A percentile compares a stretch with the other conserved stretches of the same genome.
phyloP scores from a whole-genome alignment of 2,888 invertebrate genomes.

The Erebia aethiops region DNA sequence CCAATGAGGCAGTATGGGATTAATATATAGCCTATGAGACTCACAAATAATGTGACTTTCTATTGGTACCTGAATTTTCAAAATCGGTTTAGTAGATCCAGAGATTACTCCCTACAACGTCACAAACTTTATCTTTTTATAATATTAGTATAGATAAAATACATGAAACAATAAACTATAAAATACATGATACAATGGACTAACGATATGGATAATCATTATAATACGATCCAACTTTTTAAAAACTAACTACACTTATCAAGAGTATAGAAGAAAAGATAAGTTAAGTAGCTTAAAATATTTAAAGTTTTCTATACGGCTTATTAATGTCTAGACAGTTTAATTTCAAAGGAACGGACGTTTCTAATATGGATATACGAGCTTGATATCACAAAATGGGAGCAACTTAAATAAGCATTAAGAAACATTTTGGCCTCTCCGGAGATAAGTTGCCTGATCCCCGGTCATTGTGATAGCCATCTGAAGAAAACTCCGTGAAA shows the following conservation, averaged over 20 bases:
- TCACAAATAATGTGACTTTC: too few species aligned
- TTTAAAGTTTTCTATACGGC: conserved; percentile 41
- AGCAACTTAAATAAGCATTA: conserved; percentile 78
- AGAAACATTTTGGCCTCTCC: conserved; percentile 76
- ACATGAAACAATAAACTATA: too few species aligned
- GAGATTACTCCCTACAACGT: too few species aligned
- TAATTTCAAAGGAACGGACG: conserved; percentile 4
- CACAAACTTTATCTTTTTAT: too few species aligned
- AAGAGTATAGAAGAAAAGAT: not conserved
- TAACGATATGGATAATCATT: not conserved
- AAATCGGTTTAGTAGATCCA: too few species aligned
- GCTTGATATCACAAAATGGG: conserved; percentile 67
- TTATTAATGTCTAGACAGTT: conserved; percentile 52
- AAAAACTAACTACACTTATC: too few species aligned
- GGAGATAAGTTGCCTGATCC: conserved; percentile 79
- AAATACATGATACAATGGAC: not conserved
- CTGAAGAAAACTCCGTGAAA: conserved; percentile 75
- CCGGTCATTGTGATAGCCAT: conserved; percentile 79
- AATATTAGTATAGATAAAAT: too few species aligned
- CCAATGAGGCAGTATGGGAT: too few species aligned
- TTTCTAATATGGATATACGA: conserved; percentile 29
- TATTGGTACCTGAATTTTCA: too few species aligned
- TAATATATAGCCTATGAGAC: too few species aligned
- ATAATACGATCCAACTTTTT: too few species aligned
- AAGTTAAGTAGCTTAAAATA: conserved; percentile 8